Base-by-base conservation (phyloP, 2,888 invertebrate species). In the Drosophila kokeensis region DNA sequence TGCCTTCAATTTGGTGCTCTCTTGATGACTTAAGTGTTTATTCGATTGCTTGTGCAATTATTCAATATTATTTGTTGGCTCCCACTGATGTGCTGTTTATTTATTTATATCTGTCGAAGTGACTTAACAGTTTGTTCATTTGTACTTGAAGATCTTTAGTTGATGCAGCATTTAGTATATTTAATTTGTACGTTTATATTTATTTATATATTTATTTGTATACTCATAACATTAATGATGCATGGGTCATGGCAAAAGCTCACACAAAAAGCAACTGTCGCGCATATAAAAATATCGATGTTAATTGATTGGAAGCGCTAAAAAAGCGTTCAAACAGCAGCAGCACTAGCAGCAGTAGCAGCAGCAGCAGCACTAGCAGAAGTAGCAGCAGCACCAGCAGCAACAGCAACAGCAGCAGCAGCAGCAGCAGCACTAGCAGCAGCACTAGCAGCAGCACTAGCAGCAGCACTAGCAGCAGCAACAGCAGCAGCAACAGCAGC, bases 231-330 rank as follows among this genome's bases (percentile, higher is more conserved):
- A 15, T 53, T 74, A 66, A 79, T 63, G 69, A 73, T 64, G 63
- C 61, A 59, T 60, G 72, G 82, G 87, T 76, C 83, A 82, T 52
- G 87, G 79, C 53, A 50, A 30, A 34, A 48, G 2, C 30, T 11
- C 29, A 62, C 30, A 11, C 34, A 62, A 59, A 49, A 29, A 58
- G 40, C 30, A 29, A 42, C 54, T 15, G 27, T 55, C 18, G 61
- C 45, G 52, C 60, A 34, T 58, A 40, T 15, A 29, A 24, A 64
- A 61, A 53, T 61, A 77, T 52, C 42, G 59, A 38, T 73, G 72
- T 67, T 76, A 72, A 79, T 80, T 80, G 76, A 72, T 72, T 64
- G 62, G 30, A 38, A 27, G 11, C 40, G 55, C 45, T 53, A 52
- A 30, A 45, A 24, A 13, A 24, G 4, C 13, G 4, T 24, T 45